Evolutionary conservation across 1,140 invertebrate species (phyloP).

Genomic region (Dendrolimus punctatus): DNA sequence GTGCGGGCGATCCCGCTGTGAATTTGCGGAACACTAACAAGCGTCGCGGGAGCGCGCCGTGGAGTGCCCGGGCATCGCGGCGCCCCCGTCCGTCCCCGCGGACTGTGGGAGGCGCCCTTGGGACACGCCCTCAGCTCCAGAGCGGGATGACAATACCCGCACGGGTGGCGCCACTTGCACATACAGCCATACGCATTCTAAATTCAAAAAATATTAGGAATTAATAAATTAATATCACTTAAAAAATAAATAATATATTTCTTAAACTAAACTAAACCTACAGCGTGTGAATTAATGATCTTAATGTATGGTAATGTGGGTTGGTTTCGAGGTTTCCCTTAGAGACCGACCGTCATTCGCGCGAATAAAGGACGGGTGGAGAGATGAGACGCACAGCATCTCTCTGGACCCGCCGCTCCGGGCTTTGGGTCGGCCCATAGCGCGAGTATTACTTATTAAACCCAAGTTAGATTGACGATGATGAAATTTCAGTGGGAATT

Average conservation of each 20-base stretch:
- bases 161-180: slow-evolving; percentile 57
- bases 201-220: slow-evolving; percentile 13
- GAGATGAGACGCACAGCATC: slow-evolving; percentile 52
- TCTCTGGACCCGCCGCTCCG: slow-evolving; percentile 46
- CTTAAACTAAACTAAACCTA: slow-evolving; percentile 11
- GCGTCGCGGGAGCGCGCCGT: slow-evolving; percentile 66
- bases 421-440: slow-evolving; percentile 55
- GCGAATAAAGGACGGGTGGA: slow-evolving; percentile 50
- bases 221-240: slow-evolving; percentile 1
- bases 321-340: slow-evolving; percentile 41
- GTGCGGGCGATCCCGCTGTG: slow-evolving; percentile 65
- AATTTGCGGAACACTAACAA: slow-evolving; percentile 69
- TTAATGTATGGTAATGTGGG: slow-evolving; percentile 31
- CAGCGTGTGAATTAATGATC: slow-evolving; percentile 15
- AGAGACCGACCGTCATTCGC: slow-evolving; percentile 37
- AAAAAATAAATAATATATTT: slow-evolving; percentile 12
- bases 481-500: slow-evolving; percentile 70
- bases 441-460: slow-evolving; percentile 65
- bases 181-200: slow-evolving; percentile 11
- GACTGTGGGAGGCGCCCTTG: slow-evolving; percentile 62
- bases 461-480: slow-evolving; percentile 66
- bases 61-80: slow-evolving; percentile 57
- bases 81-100: slow-evolving; percentile 64
- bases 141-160: slow-evolving; percentile 51
- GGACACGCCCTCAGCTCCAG: slow-evolving; percentile 66